Base-by-base conservation (phyloP, 1,140 invertebrate species). In the Lysiphlebus fabarum region DNA sequence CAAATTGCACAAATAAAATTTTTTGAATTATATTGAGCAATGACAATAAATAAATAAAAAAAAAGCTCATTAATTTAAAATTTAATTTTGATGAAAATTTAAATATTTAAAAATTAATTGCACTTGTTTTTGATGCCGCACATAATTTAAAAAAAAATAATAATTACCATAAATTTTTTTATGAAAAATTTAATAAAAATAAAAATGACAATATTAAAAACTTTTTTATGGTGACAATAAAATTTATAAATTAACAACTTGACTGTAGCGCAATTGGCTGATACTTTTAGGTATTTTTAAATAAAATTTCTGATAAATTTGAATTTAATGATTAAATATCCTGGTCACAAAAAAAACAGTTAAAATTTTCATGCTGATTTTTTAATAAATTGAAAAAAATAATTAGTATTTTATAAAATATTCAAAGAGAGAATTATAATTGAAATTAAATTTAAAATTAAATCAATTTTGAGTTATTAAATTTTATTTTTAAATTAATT, bases 201-300 rank as follows among this genome's bases (percentile, higher is more conserved):
- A 34, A 26, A 40, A 37, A 41, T 53, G 17, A 53, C 50, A 53
- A 59, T 51, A 51, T 55, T 53, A 1, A 45, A n/a, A 38, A n/a
- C n/a, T 48, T 47, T 53, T 41, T 59, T 59, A 26, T 2, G 17
- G 17, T 53, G 37, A 42, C 38, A 41, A 45, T 45, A 26, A 26
- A 38, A 53, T 12, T 38, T 8, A 51, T 62, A 17, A 26, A 26
- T 26, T 26, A 26, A 26, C 17, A 26, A 2, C 17, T 26, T 26
- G 17, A 26, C 17, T 26, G 53, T 62, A 63, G 67, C 61, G 62
- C 66, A 44, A 69, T 73, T 67, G 51, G 63, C 74, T 75, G 72
- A 68, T 63, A 74, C 73, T 76, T 75, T 78, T 76, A 71, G 73
- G 70, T 71, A 71, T 65, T 67, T 53, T 26, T 26, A 26, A 26